Base-by-base conservation (phyloP, 30 jellyfish, hydroid and myxozoan genomes). In the Turritopsis rubra region DNA sequence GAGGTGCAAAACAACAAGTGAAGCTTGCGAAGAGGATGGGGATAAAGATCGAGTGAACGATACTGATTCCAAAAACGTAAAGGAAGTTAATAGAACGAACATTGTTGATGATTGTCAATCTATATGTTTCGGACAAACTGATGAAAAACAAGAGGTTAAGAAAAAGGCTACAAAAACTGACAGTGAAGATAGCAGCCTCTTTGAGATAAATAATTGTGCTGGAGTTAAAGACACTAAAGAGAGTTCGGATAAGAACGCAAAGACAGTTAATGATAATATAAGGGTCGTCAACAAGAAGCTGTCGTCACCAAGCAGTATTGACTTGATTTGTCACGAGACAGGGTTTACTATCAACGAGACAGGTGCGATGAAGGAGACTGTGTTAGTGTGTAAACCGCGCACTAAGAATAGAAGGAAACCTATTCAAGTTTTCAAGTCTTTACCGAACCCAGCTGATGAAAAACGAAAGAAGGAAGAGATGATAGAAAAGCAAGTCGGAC, bases 361-460 rank as follows among this genome's bases (percentile, higher is more conserved):
- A 17, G 81, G 5, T 21, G 52, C 28, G n/a, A 22, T 54, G 20
- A 41, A 41, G 20, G 87, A 80, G 54, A 31, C 87, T n/a, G 53
- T 53, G 19, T 18, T 29, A 4, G 22, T 65, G 54, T 26, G 53
- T 65, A 54, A 23, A 52, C 87, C 81, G 13, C 87, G 81, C 28
- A 54, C 28, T 28, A 80, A 80, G 26, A 80, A 80, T 0, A 28
- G 87, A 0, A 41, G 87, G 21, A 80, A 80, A 60, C 87, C 87
- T 19, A n/a, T 80, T 13, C 78, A 80, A 8, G 87, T 80, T 7
- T 80, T 80, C 27, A 80, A 80, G 81, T 80, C 87, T 20, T 80
- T 80, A 65, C 87, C 87, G 13, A 80, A 80, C 28, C 87, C 87
- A 18, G 87, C 87, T 19, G 85, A 77, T 7, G 30, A 26, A 60